Evolutionary conservation across 2,888 invertebrate genomes (phyloP).

Genomic region (Parnassius orleans): DNA sequence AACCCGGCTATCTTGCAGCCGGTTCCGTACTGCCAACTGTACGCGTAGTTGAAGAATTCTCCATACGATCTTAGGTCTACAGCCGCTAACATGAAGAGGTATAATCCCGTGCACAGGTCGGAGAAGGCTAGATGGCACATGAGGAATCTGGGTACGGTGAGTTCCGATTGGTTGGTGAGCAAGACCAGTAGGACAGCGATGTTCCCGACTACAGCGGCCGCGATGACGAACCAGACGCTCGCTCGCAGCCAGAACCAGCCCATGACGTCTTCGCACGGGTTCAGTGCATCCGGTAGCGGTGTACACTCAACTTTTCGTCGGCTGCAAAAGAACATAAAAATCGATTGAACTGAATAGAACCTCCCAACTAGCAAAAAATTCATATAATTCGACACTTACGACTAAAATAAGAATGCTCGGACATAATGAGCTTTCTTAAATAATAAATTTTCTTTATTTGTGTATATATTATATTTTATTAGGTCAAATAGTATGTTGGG

Average conservation of each 20-base stretch:
- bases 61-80: constrained; percentile 92
- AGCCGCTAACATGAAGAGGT: constrained; percentile 90
- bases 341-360: too few relatives aligned
- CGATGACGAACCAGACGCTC: constrained; percentile 93
- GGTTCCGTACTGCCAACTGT: constrained; percentile 91
- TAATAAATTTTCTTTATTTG: too few relatives aligned
- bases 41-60: constrained; percentile 94
- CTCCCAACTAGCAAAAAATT: too few relatives aligned
- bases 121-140: constrained; percentile 91
- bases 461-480: too few relatives aligned
- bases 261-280: constrained; percentile 95
- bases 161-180: constrained; percentile 79
- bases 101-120: constrained; percentile 93
- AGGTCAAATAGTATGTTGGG: too few relatives aligned
- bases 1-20: constrained; percentile 94
- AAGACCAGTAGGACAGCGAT: constrained; percentile 90
- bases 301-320: constrained; percentile 81
- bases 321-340: constrained; percentile 41
- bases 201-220: constrained; percentile 91
- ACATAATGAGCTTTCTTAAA: too few relatives aligned
- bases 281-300: constrained; percentile 89
- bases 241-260: constrained; percentile 88
- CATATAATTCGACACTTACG: too few relatives aligned
- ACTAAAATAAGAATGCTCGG: too few relatives aligned
- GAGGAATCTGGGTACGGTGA: constrained; percentile 70